A percentile compares a stretch with the other conserved stretches of the same genome.
Evolutionary conservation across 2,797 vertebrate genomes (phyloP).

Genomic region (Oreochromis grahami): DNA sequence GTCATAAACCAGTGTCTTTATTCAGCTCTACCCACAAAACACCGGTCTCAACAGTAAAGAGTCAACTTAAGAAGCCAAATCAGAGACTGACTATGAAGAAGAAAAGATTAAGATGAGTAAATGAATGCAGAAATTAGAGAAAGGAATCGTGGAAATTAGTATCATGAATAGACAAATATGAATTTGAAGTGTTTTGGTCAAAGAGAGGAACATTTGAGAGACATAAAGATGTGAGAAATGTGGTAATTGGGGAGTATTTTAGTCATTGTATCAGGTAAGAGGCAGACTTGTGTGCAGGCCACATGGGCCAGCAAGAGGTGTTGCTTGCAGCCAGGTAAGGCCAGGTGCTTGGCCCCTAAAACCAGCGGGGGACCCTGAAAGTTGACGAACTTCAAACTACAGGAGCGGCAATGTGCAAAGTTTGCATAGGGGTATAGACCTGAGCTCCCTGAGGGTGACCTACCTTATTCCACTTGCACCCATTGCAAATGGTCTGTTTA

Average conservation of each 20-base stretch:
- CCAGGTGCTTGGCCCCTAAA: background rate
- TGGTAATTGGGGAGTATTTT: background rate
- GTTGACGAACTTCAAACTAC: background rate
- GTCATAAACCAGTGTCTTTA: background rate
- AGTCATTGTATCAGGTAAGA: background rate
- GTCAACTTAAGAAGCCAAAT: background rate
- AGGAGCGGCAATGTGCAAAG: background rate
- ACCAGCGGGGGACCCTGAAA: background rate
- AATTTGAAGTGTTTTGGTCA: background rate
- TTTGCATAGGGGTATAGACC: background rate
- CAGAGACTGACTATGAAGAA: background rate
- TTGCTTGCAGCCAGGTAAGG: background rate
- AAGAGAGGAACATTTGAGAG: background rate
- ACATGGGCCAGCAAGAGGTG: background rate
- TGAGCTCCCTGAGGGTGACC: background rate
- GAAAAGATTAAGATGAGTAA: background rate
- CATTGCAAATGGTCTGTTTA: background rate
- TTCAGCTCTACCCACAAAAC: background rate
- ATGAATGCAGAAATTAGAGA: background rate
- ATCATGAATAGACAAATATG: background rate
- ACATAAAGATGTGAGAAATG: background rate
- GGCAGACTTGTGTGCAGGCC: background rate
- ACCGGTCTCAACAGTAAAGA: background rate
- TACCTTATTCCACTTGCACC: background rate
- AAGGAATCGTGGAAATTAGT: background rate